phyloP scores from a whole-genome alignment of 2,888 invertebrate species.

The Protophormia terraenovae region DNA sequence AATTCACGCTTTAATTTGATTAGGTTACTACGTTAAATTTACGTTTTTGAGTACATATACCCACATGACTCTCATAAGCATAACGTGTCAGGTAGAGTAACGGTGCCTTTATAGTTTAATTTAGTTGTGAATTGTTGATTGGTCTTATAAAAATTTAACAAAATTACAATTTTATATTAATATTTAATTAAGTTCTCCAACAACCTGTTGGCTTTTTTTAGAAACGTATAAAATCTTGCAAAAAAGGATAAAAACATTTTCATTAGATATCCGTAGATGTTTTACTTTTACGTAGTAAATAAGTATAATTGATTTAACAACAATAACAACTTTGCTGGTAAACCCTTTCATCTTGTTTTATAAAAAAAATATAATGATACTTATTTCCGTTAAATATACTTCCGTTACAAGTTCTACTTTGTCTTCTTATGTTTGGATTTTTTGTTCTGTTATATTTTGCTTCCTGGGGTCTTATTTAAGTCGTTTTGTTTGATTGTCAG shows the following conservation, averaged over 20 bases:
- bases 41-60: too few relatives aligned
- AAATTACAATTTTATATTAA: conserved; percentile 1
- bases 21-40: too few relatives aligned
- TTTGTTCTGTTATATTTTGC: not conserved
- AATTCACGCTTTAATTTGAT: too few relatives aligned
- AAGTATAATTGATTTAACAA: not conserved
- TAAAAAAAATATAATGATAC: not conserved
- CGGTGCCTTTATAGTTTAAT: too few relatives aligned
- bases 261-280: not conserved
- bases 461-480: conserved; percentile 36
- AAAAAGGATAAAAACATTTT: not conserved
- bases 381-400: conserved; percentile 48
- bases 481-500: conserved; percentile 14
- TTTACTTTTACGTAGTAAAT: not conserved
- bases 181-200: not conserved
- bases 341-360: not conserved
- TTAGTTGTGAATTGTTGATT: too few relatives aligned
- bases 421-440: not conserved
- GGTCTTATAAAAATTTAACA: too few relatives aligned
- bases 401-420: conserved; percentile 45
- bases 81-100: too few relatives aligned
- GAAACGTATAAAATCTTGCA: not conserved
- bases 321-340: not conserved
- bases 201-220: not conserved
- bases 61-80: too few relatives aligned